Base-by-base conservation (phyloP, 1,140 invertebrate species). In the Mylabris phalerata region DNA sequence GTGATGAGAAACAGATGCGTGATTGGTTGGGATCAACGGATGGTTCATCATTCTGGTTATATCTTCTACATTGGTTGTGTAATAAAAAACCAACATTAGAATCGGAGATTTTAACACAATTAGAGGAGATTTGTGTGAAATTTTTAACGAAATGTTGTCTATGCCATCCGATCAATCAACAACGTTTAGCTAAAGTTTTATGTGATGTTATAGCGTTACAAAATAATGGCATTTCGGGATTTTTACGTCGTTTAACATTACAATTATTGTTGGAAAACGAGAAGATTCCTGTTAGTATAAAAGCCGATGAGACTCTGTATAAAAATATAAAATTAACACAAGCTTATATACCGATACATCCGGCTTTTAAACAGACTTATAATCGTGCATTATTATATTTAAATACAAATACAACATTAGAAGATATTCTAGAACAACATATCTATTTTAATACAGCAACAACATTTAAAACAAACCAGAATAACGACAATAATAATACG, bases 211-310 rank as follows among this genome's bases (percentile, higher is more conserved):
- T 89, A 45, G 75, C 78, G 32, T 81, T 86, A 65, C 84, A 87
- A 66, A 84, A 85, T 65, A 77, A 70, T 48, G 73, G 71, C n/a
- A 87, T 95, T 61, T 90, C 89, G 9, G 91, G 92, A 9, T 95
- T 95, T 72, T 90, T 90, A 9, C 81, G 92, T 19, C 82, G 92
- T 55, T 75, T 96, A 26, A 84, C 95, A 50, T 75, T 95, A 6
- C 90, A 94, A 70, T 77, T 95, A 25, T 77, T 95, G 11, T 75
- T 95, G 42, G 90, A 93, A 67, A 89, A 88, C 70, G 91, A 95
- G 73, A 90, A 89, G 63, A 82, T 90, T 41, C 78, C 84, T 7
- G 85, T 92, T 25, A 71, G 66, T 57, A 69, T 75, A 11, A 69
- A 70, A 55, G 69, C 69, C 1, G 67, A 70, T 48, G 75, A 77